Conservation (phyloP, 2,888 invertebrate species). For the Gymnoscelis rufifasciata region DNA sequence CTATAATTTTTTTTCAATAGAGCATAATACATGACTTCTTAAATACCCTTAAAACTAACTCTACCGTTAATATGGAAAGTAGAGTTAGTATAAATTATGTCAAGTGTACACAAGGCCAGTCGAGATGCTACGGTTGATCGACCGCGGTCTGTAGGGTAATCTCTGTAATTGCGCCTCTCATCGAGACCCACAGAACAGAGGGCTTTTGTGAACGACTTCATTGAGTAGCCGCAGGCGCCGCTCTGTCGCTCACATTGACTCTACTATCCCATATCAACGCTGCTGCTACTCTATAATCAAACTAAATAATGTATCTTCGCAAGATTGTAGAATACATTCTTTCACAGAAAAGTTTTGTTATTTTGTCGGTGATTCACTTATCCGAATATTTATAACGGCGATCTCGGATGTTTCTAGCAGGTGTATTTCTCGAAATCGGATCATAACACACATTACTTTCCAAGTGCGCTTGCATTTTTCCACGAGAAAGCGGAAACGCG, state of each 20-base stretch:
- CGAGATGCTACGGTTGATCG: conserved; percentile 28
- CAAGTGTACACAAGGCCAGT: conserved; percentile 8
- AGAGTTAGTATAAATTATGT: conserved; percentile 3
- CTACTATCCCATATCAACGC: conserved; percentile 20
- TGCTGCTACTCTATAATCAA: conserved; percentile 8
- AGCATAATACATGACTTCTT: too few relatives aligned
- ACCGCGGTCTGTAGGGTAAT: conserved; percentile 28
- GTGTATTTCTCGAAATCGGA: conserved; percentile 42
- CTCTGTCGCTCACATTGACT: conserved; percentile 40
- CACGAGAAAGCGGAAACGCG: conserved; percentile 77
- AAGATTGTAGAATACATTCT: too few relatives aligned
- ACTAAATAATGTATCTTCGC: background rate
- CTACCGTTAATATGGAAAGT: background rate
- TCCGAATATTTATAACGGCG: conserved; percentile 3
- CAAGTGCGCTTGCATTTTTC: conserved; percentile 73
- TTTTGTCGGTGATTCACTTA: background rate
- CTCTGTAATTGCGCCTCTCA: conserved; percentile 46
- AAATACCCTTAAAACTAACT: too few relatives aligned
- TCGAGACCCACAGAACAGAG: conserved; percentile 56
- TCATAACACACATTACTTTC: conserved; percentile 59
- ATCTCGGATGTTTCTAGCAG: conserved; percentile 19
- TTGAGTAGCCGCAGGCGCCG: conserved; percentile 43
- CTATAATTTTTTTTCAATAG: too few relatives aligned
- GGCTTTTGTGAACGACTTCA: conserved; percentile 48
- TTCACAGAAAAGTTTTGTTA: background rate